A percentile compares a stretch with the other conserved stretches of the same genome.
phyloP scores from a whole-genome alignment of 1,140 invertebrate species.

The Harpegnathos saltator region DNA sequence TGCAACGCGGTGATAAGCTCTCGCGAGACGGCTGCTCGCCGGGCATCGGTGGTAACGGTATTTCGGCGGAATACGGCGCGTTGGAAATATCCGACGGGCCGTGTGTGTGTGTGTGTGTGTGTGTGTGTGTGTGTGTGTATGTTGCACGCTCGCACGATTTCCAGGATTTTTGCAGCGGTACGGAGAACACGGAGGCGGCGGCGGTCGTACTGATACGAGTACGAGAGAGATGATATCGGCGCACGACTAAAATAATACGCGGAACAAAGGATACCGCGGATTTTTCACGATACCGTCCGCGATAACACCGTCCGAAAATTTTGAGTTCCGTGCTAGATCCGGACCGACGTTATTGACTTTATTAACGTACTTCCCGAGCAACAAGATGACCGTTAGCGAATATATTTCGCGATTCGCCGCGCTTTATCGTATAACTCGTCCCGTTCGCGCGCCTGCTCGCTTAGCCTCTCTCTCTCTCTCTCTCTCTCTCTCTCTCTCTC shows the following conservation, averaged over 20 bases:
- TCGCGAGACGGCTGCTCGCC: too few relatives aligned
- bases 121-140: neutral
- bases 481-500: too few relatives aligned
- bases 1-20: neutral
- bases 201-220: conserved; percentile 1
- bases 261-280: conserved; percentile 17
- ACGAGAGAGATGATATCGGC: conserved; percentile 35
- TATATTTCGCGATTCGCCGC: conserved; percentile 3
- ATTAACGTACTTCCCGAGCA: too few relatives aligned
- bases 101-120: too few relatives aligned
- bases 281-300: conserved; percentile 25
- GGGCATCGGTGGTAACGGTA: too few relatives aligned
- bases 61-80: too few relatives aligned
- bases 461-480: too few relatives aligned
- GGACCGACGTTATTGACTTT: neutral
- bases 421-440: conserved; percentile 14
- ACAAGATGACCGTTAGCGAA: conserved; percentile 1
- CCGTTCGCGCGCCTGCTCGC: too few relatives aligned
- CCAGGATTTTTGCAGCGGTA: neutral
- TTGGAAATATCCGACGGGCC: too few relatives aligned
- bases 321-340: neutral
- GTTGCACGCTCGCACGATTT: neutral
- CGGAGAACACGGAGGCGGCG: neutral
- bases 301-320: conserved; percentile 25
- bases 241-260: conserved; percentile 6